These are phyloP conservation scores for Mamestra configurata DNA, from an alignment of 1,140 invertebrate species.

Conservation along the genomic window DNA sequence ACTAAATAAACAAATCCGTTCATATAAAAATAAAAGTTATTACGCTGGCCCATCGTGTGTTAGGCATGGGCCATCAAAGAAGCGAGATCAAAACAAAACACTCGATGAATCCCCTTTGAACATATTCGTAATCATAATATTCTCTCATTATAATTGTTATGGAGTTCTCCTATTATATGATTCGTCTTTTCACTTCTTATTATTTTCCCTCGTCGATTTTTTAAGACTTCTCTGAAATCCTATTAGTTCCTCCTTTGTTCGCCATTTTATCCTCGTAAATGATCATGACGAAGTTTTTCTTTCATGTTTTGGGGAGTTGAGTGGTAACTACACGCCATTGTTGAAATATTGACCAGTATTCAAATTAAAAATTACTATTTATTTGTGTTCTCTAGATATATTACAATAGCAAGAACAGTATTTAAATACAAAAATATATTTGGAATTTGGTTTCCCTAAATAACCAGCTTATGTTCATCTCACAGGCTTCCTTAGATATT, in stretches of 20 bases:
- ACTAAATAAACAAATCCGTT: slow-evolving; percentile 34
- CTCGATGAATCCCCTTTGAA: slow-evolving; percentile 5
- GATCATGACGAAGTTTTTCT: neutral
- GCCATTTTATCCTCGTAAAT: neutral
- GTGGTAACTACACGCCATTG: no score
- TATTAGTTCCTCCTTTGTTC: neutral
- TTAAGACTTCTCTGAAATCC: slow-evolving; percentile 6
- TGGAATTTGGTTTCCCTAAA: no score
- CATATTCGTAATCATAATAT: slow-evolving; percentile 26
- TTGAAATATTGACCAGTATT: no score
- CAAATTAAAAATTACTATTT: no score
- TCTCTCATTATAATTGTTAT: neutral
- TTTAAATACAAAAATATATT: no score
- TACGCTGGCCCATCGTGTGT: neutral
- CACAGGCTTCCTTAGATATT: no score
- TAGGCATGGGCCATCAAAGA: neutral
- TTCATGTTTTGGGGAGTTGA: neutral
- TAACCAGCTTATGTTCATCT: no score
- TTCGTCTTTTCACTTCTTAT: neutral
- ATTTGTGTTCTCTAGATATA: no score
- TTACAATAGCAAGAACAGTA: no score
- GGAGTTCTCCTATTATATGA: slow-evolving; percentile 4
- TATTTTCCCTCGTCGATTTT: neutral
- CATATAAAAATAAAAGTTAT: slow-evolving; percentile 27
- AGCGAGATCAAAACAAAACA: slow-evolving; percentile 18